Evolutionary conservation across 2,113 vertebrate species (phyloP).

Genomic region (Psittacula cyanocephala): DNA sequence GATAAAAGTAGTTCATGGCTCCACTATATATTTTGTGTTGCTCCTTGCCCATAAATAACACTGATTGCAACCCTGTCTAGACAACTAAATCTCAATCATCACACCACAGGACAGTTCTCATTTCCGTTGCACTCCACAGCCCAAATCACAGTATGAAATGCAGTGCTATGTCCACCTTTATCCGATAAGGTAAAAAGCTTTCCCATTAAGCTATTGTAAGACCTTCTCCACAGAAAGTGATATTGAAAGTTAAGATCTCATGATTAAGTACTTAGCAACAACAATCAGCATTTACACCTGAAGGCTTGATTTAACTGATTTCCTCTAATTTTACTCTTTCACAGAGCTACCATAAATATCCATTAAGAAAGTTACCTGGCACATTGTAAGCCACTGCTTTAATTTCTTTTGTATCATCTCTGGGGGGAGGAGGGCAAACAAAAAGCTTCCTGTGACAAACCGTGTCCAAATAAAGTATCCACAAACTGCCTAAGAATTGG

Average conservation of each 20-base stretch:
- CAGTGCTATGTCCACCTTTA: accelerated
- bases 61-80: not conserved
- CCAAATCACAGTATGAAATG: not conserved
- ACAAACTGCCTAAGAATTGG: not conserved
- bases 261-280: not conserved
- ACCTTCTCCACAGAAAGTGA: not conserved
- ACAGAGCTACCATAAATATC: not conserved
- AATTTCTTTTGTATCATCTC: not conserved
- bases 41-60: not conserved
- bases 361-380: not conserved
- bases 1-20: not conserved
- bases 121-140: not conserved
- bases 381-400: not conserved
- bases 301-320: not conserved
- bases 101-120: not conserved
- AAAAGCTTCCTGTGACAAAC: not conserved
- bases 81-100: accelerated
- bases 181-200: not conserved
- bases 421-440: not conserved
- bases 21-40: not conserved
- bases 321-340: not conserved
- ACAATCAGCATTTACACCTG: not conserved
- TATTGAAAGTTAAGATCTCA: not conserved
- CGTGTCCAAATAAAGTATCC: not conserved
- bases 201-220: not conserved